phyloP scores from a whole-genome alignment of 2,113 vertebrate species.

The Taurulus bubalis region DNA sequence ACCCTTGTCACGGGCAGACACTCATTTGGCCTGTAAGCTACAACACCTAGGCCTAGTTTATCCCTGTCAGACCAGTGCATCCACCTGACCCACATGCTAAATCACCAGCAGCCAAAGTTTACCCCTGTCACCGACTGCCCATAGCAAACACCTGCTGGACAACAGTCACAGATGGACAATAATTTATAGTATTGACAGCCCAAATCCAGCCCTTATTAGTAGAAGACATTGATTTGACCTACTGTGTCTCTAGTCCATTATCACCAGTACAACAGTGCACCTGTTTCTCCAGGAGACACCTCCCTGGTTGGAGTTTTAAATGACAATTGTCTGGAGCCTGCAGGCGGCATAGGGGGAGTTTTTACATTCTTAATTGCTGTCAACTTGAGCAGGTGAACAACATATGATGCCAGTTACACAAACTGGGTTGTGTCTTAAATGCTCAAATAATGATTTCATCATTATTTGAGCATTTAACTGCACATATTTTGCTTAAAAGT shows the following conservation, averaged over 20 bases:
- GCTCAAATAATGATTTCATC: no score
- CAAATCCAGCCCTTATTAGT: slow-evolving; percentile 71
- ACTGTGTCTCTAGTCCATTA: slow-evolving; percentile 73
- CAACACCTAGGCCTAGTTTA: slow-evolving; percentile 70
- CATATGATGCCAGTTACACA: slow-evolving; percentile 34
- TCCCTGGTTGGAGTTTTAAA: slow-evolving; percentile 27
- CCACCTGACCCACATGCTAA: slow-evolving; percentile 78
- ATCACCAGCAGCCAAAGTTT: slow-evolving; percentile 74
- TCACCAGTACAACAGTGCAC: slow-evolving; percentile 54
- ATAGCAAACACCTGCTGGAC: slow-evolving; percentile 72
- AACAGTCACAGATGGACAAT: slow-evolving; percentile 72
- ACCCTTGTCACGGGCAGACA: slow-evolving; percentile 72
- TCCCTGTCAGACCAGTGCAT: slow-evolving; percentile 71
- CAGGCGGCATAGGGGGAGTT: slow-evolving; percentile 20
- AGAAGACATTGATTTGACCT: slow-evolving; percentile 64
- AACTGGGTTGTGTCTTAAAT: slow-evolving; percentile 17
- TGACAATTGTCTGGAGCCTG: slow-evolving; percentile 52
- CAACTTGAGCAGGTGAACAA: slow-evolving; percentile 56
- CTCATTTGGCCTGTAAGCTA: slow-evolving; percentile 75
- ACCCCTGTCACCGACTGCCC: slow-evolving; percentile 73
- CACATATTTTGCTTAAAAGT: slow-evolving; percentile 25
- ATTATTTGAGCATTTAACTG: slow-evolving; percentile 40
- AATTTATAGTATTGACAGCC: slow-evolving; percentile 71
- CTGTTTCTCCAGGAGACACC: slow-evolving; percentile 47
- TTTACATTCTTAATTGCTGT: slow-evolving; percentile 70